These are phyloP conservation scores for Lepidocolaptes lacrymiger DNA, from an alignment of 2,797 vertebrate species.

Conservation along the genomic window DNA sequence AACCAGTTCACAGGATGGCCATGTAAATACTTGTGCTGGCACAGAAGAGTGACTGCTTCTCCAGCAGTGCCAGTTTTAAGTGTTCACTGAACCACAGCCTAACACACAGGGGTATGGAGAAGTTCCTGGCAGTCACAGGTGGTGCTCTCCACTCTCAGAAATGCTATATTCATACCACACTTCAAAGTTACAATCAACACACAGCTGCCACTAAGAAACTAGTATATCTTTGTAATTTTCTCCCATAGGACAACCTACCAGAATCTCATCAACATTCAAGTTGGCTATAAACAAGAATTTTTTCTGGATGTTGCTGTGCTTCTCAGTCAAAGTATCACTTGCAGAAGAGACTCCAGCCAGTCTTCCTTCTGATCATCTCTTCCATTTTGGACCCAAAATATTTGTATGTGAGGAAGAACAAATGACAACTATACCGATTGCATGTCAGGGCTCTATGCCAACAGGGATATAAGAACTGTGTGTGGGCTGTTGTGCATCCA, in stretches of 20 bases:
- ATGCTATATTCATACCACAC: background rate
- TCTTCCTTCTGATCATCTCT: background rate
- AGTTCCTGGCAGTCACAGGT: background rate
- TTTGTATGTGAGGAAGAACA: background rate
- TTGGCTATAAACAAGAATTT: background rate
- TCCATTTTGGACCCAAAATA: background rate
- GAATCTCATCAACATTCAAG: background rate
- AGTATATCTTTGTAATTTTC: background rate
- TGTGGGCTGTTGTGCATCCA: background rate
- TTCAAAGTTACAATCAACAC: background rate
- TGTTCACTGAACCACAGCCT: background rate
- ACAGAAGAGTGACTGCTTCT: background rate
- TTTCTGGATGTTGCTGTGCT: background rate
- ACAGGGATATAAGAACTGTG: background rate
- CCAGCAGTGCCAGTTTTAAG: background rate
- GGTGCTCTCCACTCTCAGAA: background rate
- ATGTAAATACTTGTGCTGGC: conserved; percentile 59
- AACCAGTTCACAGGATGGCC: conserved; percentile 57
- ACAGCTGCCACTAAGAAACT: background rate
- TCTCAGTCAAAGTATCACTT: background rate
- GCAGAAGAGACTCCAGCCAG: background rate
- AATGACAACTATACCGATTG: background rate
- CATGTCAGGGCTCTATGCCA: background rate
- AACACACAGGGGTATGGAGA: background rate
- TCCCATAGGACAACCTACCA: background rate